Evolutionary conservation across 2,113 vertebrate genomes (phyloP), one percentile per base, ranked within the genome.

Genomic region (Balaeniceps rex): DNA sequence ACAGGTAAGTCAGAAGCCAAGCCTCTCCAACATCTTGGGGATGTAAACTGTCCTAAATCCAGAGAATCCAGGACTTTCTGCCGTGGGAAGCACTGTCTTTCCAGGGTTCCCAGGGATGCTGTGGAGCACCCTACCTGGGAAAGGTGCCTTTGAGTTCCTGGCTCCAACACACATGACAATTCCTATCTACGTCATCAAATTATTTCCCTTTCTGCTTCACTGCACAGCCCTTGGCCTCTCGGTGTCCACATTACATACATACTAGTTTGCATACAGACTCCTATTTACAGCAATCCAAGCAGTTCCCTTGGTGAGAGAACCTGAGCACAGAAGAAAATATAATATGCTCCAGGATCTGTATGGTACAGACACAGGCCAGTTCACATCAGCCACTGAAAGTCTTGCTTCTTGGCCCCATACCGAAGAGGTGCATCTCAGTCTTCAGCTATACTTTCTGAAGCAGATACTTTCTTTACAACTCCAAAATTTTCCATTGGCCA

Each of bases 391-490:
- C 52, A 40, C 24, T 22, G 11, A 11, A 64, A 60, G 14, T 22
- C 2, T 82, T 66, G 1, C 6, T 63, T 52, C 75, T 75, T 15
- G 19, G 34, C 47, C 40, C 23, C 10, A 9, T 61, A 65, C 4
- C 0, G 2, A 79, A 70, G 12, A 71, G 0, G 49, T 4, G 3
- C 36, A 12, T 28, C 69, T 60, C 5, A 0, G 9, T n/a, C 36
- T 96, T 79, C 55, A 60, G 19, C 17, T 54, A 34, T 7, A 7
- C 10, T 23, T 81, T 58, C 36, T 33, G 38, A 76, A 46, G 29
- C 24, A n/a, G 19, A 8, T 8, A 33, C 5, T 77, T 72, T 29
- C 31, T n/a, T 46, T 31, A 33, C 10, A 81, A 28, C 17, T 42
- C 36, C 29, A 55, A 61, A 51, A 61, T 61, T 34, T 61, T 61